phyloP scores from a whole-genome alignment of 2,797 vertebrate genomes.

The Darevskia nairensis region DNA sequence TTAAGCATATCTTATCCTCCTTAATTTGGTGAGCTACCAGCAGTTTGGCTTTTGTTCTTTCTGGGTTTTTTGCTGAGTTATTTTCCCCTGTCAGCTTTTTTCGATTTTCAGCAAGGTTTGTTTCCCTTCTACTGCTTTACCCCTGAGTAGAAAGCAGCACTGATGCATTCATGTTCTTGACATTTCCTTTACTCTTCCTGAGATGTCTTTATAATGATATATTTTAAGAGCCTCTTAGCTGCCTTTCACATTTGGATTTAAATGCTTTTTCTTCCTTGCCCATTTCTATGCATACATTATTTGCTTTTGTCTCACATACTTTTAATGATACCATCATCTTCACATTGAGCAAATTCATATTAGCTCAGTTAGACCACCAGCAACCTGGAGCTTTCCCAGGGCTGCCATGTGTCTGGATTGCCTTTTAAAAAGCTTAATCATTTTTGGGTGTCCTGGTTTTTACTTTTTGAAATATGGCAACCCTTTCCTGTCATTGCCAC shows the following conservation, averaged over 20 bases:
- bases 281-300: neutral
- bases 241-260: neutral
- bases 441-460: too few species aligned
- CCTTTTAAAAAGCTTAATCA: too few species aligned
- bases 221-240: constrained; percentile 2
- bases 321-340: neutral
- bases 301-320: neutral
- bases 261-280: neutral
- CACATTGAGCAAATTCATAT: too few species aligned
- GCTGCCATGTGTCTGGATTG: too few species aligned
- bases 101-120: neutral
- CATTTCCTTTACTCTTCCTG: neutral
- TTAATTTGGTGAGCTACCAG: neutral
- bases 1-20: neutral
- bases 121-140: constrained; percentile 9
- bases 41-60: neutral
- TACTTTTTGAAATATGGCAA: too few species aligned
- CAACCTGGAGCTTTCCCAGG: too few species aligned
- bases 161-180: fast-evolving
- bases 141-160: constrained; percentile 2
- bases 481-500: too few species aligned
- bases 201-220: neutral
- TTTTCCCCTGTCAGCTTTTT: neutral
- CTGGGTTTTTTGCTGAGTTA: neutral
- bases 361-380: too few species aligned